Base-by-base conservation (phyloP, 2,888 invertebrate genomes). In the Onthophagus sagittarius region DNA sequence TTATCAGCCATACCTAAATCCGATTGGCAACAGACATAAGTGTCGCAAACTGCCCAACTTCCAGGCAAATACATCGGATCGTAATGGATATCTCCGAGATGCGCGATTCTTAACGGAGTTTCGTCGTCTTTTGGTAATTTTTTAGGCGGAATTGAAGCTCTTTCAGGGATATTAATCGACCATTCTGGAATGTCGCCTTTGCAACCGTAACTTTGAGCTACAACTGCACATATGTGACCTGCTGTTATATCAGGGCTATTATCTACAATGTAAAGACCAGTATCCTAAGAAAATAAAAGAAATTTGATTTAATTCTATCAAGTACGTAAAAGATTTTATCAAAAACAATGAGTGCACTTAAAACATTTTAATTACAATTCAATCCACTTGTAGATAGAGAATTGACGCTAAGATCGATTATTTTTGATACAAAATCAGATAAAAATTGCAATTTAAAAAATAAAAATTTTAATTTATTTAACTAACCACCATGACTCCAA, bases 51-150 rank as follows among this genome's bases (percentile, higher is more conserved):
- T 0, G 92, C 91, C 63, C 90, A 90, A 0, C 92, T 89, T 33
- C 89, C 89, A 0, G 89, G 86, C 75, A 88, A 87, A 81, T 96
- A 97, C 2, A 89, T 81, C 0, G 92, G 91, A 84, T 97, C 96
- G 73, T 92, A 89, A 81, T 97, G 97, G 13, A 94, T 89, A 81
- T 97, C 95, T 0, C 93, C 90, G 39, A 95, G 80, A 53, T 95
- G 91, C 0, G 92, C 87, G 11, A 94, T 83, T 77, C 80, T 80
- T 32, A 82, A 76, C 0, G 81, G 77, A 72, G 77, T 76, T 71
- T 71, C 62, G 71, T 69, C 62, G 72, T 74, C 15, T 72, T 33
- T 70, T 31, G 73, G 75, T 6, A 63, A 72, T 7, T 73, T 67
- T 33, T 74, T 74, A 5, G 62, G 13, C 13, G 67, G 15, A 14